Evolutionary conservation across 2,888 invertebrate genomes (phyloP), one percentile per base, ranked within the genome.

Genomic region (Euspilapteryx auroguttella): DNA sequence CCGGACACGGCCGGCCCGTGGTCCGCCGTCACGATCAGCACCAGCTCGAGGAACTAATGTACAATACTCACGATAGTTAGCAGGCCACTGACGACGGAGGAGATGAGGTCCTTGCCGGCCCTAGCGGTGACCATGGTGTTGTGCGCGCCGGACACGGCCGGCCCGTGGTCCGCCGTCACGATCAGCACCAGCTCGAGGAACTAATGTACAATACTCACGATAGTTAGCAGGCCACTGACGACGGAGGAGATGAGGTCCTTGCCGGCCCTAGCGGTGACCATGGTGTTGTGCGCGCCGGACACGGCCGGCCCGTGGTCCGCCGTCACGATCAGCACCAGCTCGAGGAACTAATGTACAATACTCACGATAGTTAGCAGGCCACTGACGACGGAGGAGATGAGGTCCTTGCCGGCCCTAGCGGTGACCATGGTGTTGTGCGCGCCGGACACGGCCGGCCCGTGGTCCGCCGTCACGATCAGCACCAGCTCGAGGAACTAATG

Each of bases 391-490:
- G 92, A 93, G 9, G 98, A 94, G 33, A 99, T 90, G 42, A 99
- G 82, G 80, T 96, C 96, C 79, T 99, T 97, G 40, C 99, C 94
- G 36, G 99, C 94, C 37, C 95, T 79, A 6, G 97, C 97, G 51
- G 94, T 97, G 24, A 98, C 97, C 61, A 99, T 97, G 10, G 97
- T 97, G 65, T 98, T 98, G 71, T 98, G 97, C 0, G 98, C 98
- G 1, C 97, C 99, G 1, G 95, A 95, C 1, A 99, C 98, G 1
- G 98, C 98, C 0, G 99, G 98, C 2, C 98, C 98, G 58, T 99
- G 99, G 75, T 98, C 98, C 9, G 96, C 96, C 0, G 98, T 98
- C 36, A 99, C 92, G 86, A 7, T 20, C 6, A n/a, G n/a, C n/a
- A n/a, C n/a, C n/a, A n/a, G n/a, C n/a, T n/a, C n/a, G n/a, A n/a